Evolutionary conservation across 2,113 vertebrate species (phyloP).

Genomic region (Aphyosemion australe): DNA sequence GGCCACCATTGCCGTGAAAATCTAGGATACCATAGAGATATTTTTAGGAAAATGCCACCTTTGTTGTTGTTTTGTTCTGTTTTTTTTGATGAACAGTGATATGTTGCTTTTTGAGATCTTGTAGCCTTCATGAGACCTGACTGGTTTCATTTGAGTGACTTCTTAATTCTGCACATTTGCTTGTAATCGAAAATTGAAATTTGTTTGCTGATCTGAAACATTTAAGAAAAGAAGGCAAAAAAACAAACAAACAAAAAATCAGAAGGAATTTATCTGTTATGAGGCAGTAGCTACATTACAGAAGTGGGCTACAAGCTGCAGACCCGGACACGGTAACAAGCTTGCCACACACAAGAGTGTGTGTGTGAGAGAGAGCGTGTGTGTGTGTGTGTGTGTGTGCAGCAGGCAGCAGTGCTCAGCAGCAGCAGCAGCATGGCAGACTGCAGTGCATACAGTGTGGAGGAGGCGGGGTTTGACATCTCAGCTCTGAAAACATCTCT

Average conservation of each 20-base stretch:
- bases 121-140: too few relatives aligned
- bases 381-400: not conserved
- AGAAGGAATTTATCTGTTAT: not conserved
- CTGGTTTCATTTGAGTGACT: too few relatives aligned
- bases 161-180: too few relatives aligned
- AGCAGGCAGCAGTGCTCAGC: conserved; percentile 43
- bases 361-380: conserved; percentile 15
- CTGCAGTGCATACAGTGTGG: conserved; percentile 74
- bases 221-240: not conserved
- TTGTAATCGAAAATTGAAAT: too few relatives aligned
- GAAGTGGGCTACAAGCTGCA: conserved; percentile 35
- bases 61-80: too few relatives aligned
- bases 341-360: conserved; percentile 24
- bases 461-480: conserved; percentile 79
- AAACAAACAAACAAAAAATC: too few relatives aligned
- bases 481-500: conserved; percentile 75
- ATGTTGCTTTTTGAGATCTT: too few relatives aligned
- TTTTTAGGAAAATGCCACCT: too few relatives aligned
- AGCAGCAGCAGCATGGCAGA: conserved; percentile 60
- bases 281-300: conserved; percentile 11
- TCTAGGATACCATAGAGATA: too few relatives aligned
- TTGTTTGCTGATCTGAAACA: not conserved
- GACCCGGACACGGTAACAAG: conserved; percentile 42
- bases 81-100: too few relatives aligned
- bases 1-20: too few relatives aligned